Conservation (phyloP, 1,140 invertebrate genomes). For the Gryllus bimaculatus region DNA sequence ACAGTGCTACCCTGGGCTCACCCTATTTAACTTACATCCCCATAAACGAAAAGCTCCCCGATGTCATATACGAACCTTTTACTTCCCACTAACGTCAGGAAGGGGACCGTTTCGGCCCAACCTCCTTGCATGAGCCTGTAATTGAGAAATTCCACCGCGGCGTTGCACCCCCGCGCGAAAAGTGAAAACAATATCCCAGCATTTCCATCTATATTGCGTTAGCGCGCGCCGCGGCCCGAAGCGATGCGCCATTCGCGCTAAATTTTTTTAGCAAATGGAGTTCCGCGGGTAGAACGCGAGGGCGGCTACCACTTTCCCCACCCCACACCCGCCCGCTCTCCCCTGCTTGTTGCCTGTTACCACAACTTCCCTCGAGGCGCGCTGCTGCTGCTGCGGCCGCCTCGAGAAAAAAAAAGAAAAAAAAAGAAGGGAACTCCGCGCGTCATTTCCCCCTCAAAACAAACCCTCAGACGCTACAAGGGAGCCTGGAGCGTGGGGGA, state of each 20-base stretch:
- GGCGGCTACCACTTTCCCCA: neutral
- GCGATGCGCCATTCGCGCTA: neutral
- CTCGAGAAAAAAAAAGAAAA: neutral
- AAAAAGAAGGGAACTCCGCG: neutral
- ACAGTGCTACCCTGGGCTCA: too few relatives aligned
- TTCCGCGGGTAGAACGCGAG: neutral
- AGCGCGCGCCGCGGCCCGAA: neutral
- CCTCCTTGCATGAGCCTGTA: neutral
- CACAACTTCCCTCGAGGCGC: neutral
- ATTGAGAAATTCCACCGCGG: neutral
- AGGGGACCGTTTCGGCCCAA: neutral
- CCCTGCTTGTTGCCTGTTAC: neutral
- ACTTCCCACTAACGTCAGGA: neutral
- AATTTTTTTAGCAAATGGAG: neutral
- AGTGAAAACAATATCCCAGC: neutral
- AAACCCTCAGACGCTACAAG: neutral
- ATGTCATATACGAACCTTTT: too few relatives aligned
- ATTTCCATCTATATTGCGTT: slow-evolving; percentile 1
- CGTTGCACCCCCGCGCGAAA: neutral
- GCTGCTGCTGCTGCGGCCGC: neutral
- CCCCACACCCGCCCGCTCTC: too few relatives aligned
- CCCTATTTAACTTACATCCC: too few relatives aligned
- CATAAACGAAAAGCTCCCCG: too few relatives aligned
- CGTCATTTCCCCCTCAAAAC: neutral
- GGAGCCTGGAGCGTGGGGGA: neutral